Evolutionary conservation across 1,140 invertebrate genomes (phyloP), one percentile per base, ranked within the genome.

Genomic region (Caenorhabditis remanei): DNA sequence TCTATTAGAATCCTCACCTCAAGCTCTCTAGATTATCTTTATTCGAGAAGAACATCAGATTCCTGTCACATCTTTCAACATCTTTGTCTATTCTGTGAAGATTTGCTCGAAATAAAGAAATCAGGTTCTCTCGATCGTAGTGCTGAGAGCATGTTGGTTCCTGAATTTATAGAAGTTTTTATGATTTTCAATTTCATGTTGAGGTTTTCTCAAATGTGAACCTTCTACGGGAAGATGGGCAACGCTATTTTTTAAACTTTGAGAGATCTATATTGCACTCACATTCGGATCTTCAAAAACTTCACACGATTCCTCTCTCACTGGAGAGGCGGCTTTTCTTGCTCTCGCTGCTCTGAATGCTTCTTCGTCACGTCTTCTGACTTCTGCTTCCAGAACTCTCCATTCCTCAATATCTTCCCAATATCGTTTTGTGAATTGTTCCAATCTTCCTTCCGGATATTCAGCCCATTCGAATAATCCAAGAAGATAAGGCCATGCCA

Each of bases 1-100:
- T 9, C 13, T 24, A n/a, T 13, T 75, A 7, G 5, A 14, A 24
- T 8, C 0, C 14, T 75, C 21, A 86, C 85, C 96, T 94, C n/a
- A 98, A 93, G 93, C 97, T 97, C 88, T 98, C 96, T 88, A 98
- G 94, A 94, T 98, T 98, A 86, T 96, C 95, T 56, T 95, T 94
- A 16, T 94, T 95, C 3, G 93, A 94, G 93, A 98, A 98, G 93
- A 97, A 98, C 93, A 95, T 95, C 92, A 97, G 97, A 92, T 97
- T 97, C 83, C 97, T 93, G 93, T 98, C 97, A 93, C 97, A 98
- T 86, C 97, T 93, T 93, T 97, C 96, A 5, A 98, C 97, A 93
- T 98, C 97, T 93, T 98, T 98, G 92, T 98, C 97, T 88, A 98
- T 98, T 40, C 97, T 94, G 93, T 98, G 97, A 0, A 98, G 93